Conservation (phyloP, 2,888 invertebrate genomes). For the Glyphotaelius pellucidus region DNA sequence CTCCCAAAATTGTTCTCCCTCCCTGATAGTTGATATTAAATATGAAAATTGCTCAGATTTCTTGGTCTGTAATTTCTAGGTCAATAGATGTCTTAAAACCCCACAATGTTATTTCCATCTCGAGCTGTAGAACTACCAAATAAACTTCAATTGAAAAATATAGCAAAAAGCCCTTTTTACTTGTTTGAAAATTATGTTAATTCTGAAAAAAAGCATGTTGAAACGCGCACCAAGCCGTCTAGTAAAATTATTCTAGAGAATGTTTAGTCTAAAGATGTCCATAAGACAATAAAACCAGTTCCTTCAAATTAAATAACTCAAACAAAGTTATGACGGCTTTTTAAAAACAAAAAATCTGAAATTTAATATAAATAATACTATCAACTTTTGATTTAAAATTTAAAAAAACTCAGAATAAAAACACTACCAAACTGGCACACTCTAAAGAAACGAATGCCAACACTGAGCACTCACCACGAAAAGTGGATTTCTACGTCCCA, state of each 20-base stretch:
- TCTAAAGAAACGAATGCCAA: not conserved
- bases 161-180: too few relatives aligned
- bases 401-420: not conserved
- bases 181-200: too few relatives aligned
- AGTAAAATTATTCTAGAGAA: too few relatives aligned
- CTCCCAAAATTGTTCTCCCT: too few relatives aligned
- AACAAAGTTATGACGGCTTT: not conserved
- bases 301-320: not conserved
- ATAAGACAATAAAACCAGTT: not conserved
- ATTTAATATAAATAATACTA: not conserved
- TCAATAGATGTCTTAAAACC: not conserved
- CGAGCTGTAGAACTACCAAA: not conserved
- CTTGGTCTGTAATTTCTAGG: not conserved
- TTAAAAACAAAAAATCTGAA: not conserved
- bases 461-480: not conserved
- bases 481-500: not conserved
- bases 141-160: not conserved
- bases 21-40: too few relatives aligned
- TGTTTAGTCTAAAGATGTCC: not conserved
- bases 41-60: not conserved
- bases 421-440: not conserved
- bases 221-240: too few relatives aligned
- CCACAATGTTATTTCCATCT: not conserved
- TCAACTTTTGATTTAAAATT: not conserved
- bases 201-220: too few relatives aligned